Percentiles rank a stretch among this genome's conserved stretches.
Evolutionary conservation across 2,888 invertebrate genomes (phyloP).

Genomic region (Acrocera orbiculus): DNA sequence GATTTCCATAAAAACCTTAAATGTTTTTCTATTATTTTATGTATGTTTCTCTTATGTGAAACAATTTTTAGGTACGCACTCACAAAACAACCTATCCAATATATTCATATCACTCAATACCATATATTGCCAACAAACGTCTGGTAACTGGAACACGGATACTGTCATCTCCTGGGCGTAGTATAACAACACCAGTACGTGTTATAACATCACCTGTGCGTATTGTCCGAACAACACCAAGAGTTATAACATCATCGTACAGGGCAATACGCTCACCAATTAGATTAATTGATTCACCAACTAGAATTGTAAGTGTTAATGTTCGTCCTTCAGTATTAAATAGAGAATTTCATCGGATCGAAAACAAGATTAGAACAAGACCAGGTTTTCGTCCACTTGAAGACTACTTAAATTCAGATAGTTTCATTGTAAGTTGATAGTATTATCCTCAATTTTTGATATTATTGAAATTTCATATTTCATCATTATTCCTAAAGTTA

Average conservation of each 20-base stretch:
- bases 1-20: no score
- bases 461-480: no score
- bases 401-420: constrained; percentile 60
- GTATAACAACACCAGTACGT: constrained; percentile 23
- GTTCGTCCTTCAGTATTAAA: constrained; percentile 48
- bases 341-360: constrained; percentile 50
- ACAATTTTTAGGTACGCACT: no score
- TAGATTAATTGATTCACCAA: no score
- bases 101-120: constrained; percentile 26
- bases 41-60: no score
- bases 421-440: constrained; percentile 45
- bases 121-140: constrained; percentile 18
- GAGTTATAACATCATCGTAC: constrained; percentile 5
- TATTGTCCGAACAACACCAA: constrained; percentile 10
- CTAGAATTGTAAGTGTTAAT: constrained; percentile 35
- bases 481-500: no score
- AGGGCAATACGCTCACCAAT: constrained; percentile 27
- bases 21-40: no score
- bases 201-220: constrained; percentile 17
- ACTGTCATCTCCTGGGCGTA: constrained; percentile 18
- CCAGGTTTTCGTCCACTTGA: constrained; percentile 48
- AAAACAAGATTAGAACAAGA: constrained; percentile 43
- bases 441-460: neutral
- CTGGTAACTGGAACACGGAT: constrained; percentile 16
- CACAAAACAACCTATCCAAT: constrained; percentile 29